These are phyloP conservation scores for Zaprionus gabonicus DNA, from an alignment of 1,140 invertebrate species.

Conservation along the genomic window DNA sequence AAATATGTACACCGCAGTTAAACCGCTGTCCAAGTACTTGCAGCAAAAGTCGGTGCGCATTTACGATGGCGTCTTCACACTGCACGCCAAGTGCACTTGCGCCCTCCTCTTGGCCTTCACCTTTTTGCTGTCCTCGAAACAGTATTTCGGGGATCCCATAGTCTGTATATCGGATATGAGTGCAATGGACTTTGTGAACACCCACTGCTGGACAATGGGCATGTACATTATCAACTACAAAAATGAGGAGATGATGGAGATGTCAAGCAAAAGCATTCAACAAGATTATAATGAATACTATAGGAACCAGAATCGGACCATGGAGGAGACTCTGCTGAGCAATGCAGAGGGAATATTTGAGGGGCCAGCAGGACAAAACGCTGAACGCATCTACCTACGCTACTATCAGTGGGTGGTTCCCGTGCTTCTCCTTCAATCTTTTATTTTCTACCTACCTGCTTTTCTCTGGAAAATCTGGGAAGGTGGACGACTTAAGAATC, in stretches of 20 bases:
- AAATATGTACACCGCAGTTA: constrained; percentile 73
- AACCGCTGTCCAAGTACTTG: constrained; percentile 83
- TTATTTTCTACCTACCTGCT: constrained; percentile 90
- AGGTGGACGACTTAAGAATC: constrained; percentile 86
- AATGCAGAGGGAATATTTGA: constrained; percentile 38
- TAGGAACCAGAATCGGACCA: constrained; percentile 22
- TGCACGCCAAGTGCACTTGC: constrained; percentile 89
- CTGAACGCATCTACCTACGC: constrained; percentile 86
- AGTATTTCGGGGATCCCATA: constrained; percentile 90
- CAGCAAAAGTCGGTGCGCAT: constrained; percentile 88
- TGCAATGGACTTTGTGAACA: constrained; percentile 87
- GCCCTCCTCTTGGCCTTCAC: constrained; percentile 88
- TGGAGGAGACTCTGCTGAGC: constrained; percentile 22
- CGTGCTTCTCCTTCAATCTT: constrained; percentile 91
- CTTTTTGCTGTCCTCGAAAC: constrained; percentile 88
- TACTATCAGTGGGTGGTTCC: constrained; percentile 97
- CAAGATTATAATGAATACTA: background rate
- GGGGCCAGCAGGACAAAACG: background rate
- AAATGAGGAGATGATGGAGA: constrained; percentile 77
- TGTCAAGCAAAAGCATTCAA: constrained; percentile 14
- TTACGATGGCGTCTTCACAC: constrained; percentile 88
- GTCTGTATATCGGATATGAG: constrained; percentile 86
- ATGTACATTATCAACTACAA: constrained; percentile 88
- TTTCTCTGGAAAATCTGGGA: constrained; percentile 92
- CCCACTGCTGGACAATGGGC: constrained; percentile 92